Base-by-base conservation (phyloP, 2,797 vertebrate species). In the Columba guinea region DNA sequence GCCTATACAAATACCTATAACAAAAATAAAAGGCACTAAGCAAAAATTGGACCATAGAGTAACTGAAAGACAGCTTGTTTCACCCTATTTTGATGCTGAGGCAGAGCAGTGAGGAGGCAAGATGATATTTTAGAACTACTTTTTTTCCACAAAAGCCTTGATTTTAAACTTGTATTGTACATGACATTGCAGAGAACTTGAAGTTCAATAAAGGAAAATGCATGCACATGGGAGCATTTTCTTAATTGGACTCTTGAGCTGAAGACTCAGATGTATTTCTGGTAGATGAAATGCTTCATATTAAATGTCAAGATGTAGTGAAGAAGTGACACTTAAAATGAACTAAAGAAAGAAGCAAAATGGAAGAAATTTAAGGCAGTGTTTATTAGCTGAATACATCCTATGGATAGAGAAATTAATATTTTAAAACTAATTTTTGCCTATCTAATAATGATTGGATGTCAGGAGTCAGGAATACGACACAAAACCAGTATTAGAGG, bases 311-410 rank as follows among this genome's bases (percentile, higher is more conserved):
- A 96, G 80, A 74, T 91, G 88, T 67, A 92, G 83, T 77, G 35
- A 95, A 93, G 95, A 96, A 94, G 32, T 94, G 91, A 92, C 95
- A 93, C 96, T 96, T 96, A 85, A 95, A 96, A 39, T 91, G 91
- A 95, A 94, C 58, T 59, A 84, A 70, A 79, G 81, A 85, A 67
- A 82, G 78, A 67, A 95, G 78, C 77, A 86, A 95, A 93, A 93
- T 0, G 14, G 49, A 86, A 91, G 46, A 58, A 84, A 94, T 94
- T 89, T 77, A 79, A 78, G 89, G 71, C 75, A 55, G 75, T 20
- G 2, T 86, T 92, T 92, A 96, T 89, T 92, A 95, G 78, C 55
- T 21, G 32, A 87, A 62, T 81, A 83, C 83, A 90, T 68, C 73
- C 49, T 64, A 41, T 48, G 37, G 78, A 55, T 13, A 73, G 32